Base-by-base conservation (phyloP, 2,888 invertebrate genomes). In the Chaetogeoica ovagalla region DNA sequence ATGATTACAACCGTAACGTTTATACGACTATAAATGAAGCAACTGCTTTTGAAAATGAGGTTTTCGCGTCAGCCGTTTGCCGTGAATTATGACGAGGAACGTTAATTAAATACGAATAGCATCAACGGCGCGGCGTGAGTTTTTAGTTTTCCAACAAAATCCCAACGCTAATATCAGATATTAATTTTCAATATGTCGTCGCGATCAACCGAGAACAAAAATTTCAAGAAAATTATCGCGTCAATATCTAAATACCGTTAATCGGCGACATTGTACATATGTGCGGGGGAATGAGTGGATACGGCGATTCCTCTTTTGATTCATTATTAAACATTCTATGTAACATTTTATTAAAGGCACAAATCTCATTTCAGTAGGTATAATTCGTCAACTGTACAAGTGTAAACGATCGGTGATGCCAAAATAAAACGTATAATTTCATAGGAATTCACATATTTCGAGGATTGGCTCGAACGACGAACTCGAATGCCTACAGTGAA, bases 31-130 rank as follows among this genome's bases (percentile, higher is more conserved):
- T 55, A 2, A 37, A n/a, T n/a, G n/a, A n/a, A 13, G 19, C 7
- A 19, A 17, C 11, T 13, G 69, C n/a, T 55, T 69, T 69, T 69
- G 55, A 55, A 69, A 69, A 69, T 69, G 55, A 70, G 70, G 8
- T 55, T 30, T 55, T 55, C 55, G 19, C 30, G 55, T 70, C n/a
- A 11, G 48, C 11, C 37, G n/a, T 52, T 13, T 11, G 70, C 15
- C 37, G 19, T 19, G 17, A 55, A 19, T 55, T 19, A 52, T 52
- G 11, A 15, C 52, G 17, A 52, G 55, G n/a, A 3, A n/a, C 15
- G n/a, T 37, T 37, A 70, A 57, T 57, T 70, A 57, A n/a, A 57
- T 30, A 48, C 30, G 30, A 48, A 48, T 70, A n/a, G 17, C 1
- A 7, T 19, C n/a, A 6, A 9, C n/a, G 30, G 17, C 8, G n/a